Base-by-base conservation (phyloP, 64 coral and sea anemone species). In the Stichodactyla helianthus region DNA sequence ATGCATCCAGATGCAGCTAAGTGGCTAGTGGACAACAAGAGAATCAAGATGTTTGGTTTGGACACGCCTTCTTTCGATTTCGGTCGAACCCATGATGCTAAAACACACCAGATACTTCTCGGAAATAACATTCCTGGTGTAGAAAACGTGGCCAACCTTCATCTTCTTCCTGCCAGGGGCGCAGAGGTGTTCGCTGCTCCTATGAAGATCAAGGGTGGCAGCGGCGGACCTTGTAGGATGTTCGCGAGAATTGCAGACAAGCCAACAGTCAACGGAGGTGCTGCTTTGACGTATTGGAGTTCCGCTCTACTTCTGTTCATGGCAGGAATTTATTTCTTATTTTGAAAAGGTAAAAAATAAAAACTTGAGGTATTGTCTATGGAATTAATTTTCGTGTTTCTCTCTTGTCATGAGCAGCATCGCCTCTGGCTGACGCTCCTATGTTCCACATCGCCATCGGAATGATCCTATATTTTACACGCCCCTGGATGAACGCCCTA, bases 151-250 rank as follows among this genome's bases (percentile, higher is more conserved):
- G 89, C 89, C 23, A 91, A 92, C 83, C 59, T 92, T 23, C 71
- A 92, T 55, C 52, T 87, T 44, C 51, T 92, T 52, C 91, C 91
- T 44, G 20, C 85, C 7, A 92, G 55, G 14, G 91, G 91, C 13
- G 60, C 86, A 54, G 86, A 23, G 44, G 71, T 91, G 25, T 79
- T 53, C 10, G 89, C 83, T 50, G 44, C 77, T 51, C 89, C 83
- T 26, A 92, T 92, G 85, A 87, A 88, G 79, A 92, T 92, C 79
- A 71, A 50, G 7, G 50, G 35, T 76, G 91, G 91, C 25, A 88
- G 85, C 51, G 77, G 86, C 11, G 85, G 55, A 59, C 91, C 85
- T 50, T 59, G 83, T 12, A 82, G 86, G 35, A 71, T 92, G 53
- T 84, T 83, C n/a, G 91, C 89, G 13, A 84, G 57, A 15, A 55